Conservation (phyloP, 2,113 vertebrate species). For the Halichoeres trimaculatus region DNA sequence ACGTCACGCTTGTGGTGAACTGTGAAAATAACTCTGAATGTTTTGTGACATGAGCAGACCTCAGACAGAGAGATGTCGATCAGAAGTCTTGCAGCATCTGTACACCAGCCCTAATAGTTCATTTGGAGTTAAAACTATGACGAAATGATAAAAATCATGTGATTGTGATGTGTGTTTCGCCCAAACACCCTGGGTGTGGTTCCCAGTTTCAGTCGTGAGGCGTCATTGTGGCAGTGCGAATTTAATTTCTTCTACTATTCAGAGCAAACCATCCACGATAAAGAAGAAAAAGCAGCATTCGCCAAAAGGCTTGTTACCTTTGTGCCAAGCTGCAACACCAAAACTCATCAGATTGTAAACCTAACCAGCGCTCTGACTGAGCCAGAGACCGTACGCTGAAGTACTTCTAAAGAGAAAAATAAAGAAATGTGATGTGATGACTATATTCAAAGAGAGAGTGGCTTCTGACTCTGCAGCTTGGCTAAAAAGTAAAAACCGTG, state of each 20-base stretch:
- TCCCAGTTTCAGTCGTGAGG: conserved; percentile 25
- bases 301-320: conserved; percentile 45
- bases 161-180: conserved; percentile 32
- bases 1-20: conserved; percentile 23
- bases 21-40: conserved; percentile 40
- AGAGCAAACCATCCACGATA: conserved; percentile 47
- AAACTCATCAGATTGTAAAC: conserved; percentile 40
- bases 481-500: conserved; percentile 68
- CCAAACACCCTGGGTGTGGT: conserved; percentile 9
- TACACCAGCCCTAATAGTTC: conserved; percentile 73
- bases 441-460: conserved; percentile 42
- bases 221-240: conserved; percentile 51
- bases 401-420: conserved; percentile 28
- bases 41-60: conserved; percentile 43
- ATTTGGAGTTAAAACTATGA: conserved; percentile 43
- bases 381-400: conserved; percentile 38
- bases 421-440: conserved; percentile 38
- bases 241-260: conserved; percentile 70
- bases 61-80: conserved; percentile 50
- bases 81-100: conserved; percentile 72
- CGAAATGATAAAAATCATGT: conserved; percentile 33
- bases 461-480: conserved; percentile 68
- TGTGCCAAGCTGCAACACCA: conserved; percentile 38
- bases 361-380: conserved; percentile 27
- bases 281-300: conserved; percentile 69